Conservation (phyloP, 2,888 invertebrate species). For the Hypomecis atomaria region DNA sequence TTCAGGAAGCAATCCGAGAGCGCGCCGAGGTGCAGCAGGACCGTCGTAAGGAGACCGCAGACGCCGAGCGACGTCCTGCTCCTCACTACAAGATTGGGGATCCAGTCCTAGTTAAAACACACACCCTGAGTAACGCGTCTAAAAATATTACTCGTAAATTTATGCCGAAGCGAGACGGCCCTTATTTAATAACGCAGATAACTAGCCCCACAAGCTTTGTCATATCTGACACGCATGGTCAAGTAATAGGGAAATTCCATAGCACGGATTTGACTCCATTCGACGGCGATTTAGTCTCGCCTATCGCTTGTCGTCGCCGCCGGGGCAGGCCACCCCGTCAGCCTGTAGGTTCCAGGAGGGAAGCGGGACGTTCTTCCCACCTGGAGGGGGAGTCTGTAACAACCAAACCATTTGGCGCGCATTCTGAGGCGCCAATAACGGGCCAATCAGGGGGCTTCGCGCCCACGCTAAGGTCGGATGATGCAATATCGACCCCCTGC, state of each 20-base stretch:
- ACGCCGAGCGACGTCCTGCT: background rate
- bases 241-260: conserved; percentile 1
- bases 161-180: conserved; percentile 7
- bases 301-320: background rate
- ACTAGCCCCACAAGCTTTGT: background rate
- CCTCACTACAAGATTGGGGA: background rate
- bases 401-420: too few species aligned
- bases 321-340: background rate
- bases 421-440: too few species aligned
- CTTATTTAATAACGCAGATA: background rate
- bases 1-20: background rate
- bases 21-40: background rate
- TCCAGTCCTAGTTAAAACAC: background rate
- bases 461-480: too few species aligned
- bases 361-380: conserved; percentile 1
- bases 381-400: conserved; percentile 4
- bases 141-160: conserved; percentile 5
- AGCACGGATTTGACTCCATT: background rate
- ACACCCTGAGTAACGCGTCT: conserved; percentile 3
- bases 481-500: too few species aligned
- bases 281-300: background rate
- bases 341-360: conserved; percentile 1
- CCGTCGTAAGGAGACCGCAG: background rate
- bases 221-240: background rate
- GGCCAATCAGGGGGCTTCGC: too few species aligned